Evolutionary conservation across 1,140 invertebrate genomes (phyloP).

Genomic region (Magallana ariakensis): DNA sequence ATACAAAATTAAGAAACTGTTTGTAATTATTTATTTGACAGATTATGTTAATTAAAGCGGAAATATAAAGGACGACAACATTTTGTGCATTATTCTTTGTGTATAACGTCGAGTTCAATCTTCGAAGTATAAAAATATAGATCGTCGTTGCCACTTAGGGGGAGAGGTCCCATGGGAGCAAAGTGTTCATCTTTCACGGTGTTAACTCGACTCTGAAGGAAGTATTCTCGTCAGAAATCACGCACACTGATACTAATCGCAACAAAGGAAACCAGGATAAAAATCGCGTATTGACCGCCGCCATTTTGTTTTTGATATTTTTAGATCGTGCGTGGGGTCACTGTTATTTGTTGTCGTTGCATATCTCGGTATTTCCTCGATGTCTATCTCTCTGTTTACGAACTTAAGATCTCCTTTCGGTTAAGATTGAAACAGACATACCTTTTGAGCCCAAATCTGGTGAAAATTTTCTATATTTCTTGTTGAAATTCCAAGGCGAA

Average conservation of each 20-base stretch:
- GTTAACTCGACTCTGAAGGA: no score
- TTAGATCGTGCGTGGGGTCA: constrained; percentile 49
- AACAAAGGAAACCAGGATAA: constrained; percentile 27
- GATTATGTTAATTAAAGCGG: no score
- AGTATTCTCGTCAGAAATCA: no score
- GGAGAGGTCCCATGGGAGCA: no score
- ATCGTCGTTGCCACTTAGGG: no score
- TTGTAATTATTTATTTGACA: no score
- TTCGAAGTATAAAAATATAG: no score
- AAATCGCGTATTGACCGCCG: constrained; percentile 35
- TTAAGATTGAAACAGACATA: constrained; percentile 29
- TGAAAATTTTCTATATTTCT: constrained; percentile 36
- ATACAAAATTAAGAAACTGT: no score
- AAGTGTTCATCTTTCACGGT: no score
- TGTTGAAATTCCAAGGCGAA: constrained; percentile 18
- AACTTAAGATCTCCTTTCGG: constrained; percentile 30
- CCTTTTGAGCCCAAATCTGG: constrained; percentile 23
- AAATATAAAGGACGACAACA: no score
- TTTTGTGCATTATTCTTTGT: no score
- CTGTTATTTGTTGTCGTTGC: neutral
- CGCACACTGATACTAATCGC: neutral
- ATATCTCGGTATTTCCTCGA: neutral
- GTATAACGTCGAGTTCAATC: no score
- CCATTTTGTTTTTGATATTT: constrained; percentile 50
- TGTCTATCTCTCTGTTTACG: constrained; percentile 24